These are phyloP conservation scores for Peromyscus leucopus DNA, from an alignment of 2,113 vertebrate species.

Conservation along the genomic window DNA sequence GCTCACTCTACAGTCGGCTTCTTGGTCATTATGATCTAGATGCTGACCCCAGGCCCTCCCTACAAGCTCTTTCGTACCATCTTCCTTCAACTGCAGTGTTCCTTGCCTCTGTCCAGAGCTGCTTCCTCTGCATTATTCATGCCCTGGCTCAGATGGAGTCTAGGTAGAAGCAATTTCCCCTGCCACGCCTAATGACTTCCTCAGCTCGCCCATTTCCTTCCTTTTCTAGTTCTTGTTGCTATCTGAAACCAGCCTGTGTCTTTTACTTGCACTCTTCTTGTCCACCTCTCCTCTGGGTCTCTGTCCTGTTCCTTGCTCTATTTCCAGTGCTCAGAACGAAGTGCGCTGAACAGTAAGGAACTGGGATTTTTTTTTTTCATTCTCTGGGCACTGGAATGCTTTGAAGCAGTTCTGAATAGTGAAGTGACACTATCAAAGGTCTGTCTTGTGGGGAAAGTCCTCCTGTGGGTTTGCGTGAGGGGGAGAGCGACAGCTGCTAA, in stretches of 20 bases:
- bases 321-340: not conserved
- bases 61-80: not conserved
- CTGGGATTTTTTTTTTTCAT: not conserved
- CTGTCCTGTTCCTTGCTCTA: not conserved
- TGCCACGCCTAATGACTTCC: not conserved
- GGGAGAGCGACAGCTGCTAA: too few relatives aligned
- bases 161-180: not conserved
- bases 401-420: not conserved
- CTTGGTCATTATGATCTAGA: too few relatives aligned
- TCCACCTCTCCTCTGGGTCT: not conserved
- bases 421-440: not conserved
- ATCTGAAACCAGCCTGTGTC: not conserved
- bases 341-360: not conserved
- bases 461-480: not conserved
- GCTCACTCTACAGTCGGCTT: too few relatives aligned
- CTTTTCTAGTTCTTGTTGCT: not conserved
- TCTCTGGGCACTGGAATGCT: not conserved
- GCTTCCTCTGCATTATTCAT: not conserved
- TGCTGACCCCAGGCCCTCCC: not conserved
- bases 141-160: not conserved
- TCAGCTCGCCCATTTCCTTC: not conserved
- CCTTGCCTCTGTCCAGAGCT: not conserved
- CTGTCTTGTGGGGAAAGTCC: accelerated
- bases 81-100: not conserved
- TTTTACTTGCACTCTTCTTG: not conserved